Evolutionary conservation across 1,140 invertebrate species (phyloP), one percentile per base, ranked within the genome.

Genomic region (Bombus picipes): DNA sequence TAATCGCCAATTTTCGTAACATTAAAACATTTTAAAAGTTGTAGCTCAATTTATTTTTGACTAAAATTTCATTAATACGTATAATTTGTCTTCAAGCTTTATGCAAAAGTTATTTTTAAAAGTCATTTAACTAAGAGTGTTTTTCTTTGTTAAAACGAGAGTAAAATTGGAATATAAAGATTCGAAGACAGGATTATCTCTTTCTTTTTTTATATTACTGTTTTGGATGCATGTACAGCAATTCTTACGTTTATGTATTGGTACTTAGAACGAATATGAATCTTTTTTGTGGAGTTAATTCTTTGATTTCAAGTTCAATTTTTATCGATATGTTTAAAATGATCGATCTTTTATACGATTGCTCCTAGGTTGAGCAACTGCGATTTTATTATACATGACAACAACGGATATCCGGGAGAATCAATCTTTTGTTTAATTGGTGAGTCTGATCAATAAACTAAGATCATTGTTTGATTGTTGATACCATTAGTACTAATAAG

Each of bases 351-450:
- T 74, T 66, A 32, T 25, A 39, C 22, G n/a, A 3, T 39, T 73
- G 8, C 82, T 81, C 83, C 72, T 70, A 89, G 88, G 39, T 53
- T 28, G 76, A 86, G n/a, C 39, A 34, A 87, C 25, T 37, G 62
- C 53, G 15, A 22, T 43, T 87, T 68, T 70, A 71, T 85, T 89
- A 91, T 92, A 89, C 89, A 94, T 94, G 93, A 93, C 91, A 88
- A 90, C 84, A 78, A 87, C 87, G 87, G 89, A 82, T 88, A 86
- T 72, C 82, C 86, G 74, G 87, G 88, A 75, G 84, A 75, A 91
- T 84, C 89, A 85, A 81, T 89, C 71, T 90, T 92, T 89, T 65
- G 79, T 91, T 89, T 91, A 87, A 91, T 89, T 86, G 91, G 87
- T 92, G 71, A 88, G 90, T 91, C 57, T 2, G 13, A 75, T 57